Conservation (phyloP, 2,113 vertebrate genomes). For the rabbit (Oryctolagus cuniculus) region mOryCun1.1 NC_091435.1:38970501-38971000, state of each 20-base stretch:
- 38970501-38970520: constrained; percentile 74
- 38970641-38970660: constrained; percentile 64
- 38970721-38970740: constrained; percentile 87
- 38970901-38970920: constrained; percentile 52
- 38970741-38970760: constrained; percentile 87
- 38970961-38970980: background rate
- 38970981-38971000: constrained; percentile 61
- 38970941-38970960: too few relatives aligned
- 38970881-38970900: constrained; percentile 69
- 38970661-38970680: background rate
- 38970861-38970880: constrained; percentile 77
- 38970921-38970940: background rate
- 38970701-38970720: constrained; percentile 42
- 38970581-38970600: background rate
- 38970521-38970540: constrained; percentile 75
- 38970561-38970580: constrained; percentile 64
- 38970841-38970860: constrained; percentile 82
- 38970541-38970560: constrained; percentile 48
- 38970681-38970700: constrained; percentile 36
- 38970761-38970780: constrained; percentile 57
- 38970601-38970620: constrained; percentile 53
- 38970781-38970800: constrained; percentile 81
- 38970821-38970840: constrained; percentile 87
- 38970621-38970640: constrained; percentile 4
- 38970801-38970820: constrained; percentile 84